Evolutionary conservation across 2,888 invertebrate species (phyloP).

Genomic region (Myopa testacea): DNA sequence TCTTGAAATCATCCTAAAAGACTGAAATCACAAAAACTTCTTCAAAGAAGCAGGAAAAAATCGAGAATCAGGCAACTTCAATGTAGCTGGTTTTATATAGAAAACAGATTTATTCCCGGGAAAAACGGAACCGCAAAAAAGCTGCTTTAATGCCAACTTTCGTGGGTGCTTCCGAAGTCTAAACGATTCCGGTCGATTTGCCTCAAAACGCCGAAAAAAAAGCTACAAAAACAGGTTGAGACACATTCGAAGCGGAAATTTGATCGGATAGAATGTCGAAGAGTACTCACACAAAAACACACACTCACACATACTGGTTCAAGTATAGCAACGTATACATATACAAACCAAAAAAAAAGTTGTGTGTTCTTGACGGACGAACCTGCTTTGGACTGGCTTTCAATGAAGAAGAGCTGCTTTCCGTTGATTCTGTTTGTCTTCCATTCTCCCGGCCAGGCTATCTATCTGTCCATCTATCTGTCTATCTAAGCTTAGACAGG

Average conservation of each 20-base stretch:
- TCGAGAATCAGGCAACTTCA: too few relatives aligned
- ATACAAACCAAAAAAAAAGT: neutral
- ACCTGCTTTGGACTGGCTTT: neutral
- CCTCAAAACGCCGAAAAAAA: neutral
- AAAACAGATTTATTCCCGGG: too few relatives aligned
- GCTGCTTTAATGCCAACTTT: too few relatives aligned
- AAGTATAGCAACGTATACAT: neutral
- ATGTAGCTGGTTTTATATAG: too few relatives aligned
- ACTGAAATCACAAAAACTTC: too few relatives aligned
- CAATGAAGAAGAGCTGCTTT: neutral
- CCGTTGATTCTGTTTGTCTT: conserved; percentile 38
- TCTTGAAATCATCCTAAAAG: too few relatives aligned
- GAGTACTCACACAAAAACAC: conserved; percentile 12
- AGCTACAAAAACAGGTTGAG: conserved; percentile 10
- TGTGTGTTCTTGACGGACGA: conserved; percentile 9
- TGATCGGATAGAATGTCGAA: neutral
- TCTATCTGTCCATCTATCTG: too few relatives aligned
- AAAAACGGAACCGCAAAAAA: too few relatives aligned
- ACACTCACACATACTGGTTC: neutral
- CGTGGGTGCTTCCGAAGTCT: too few relatives aligned
- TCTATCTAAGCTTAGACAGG: conserved; percentile 40
- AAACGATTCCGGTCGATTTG: too few relatives aligned
- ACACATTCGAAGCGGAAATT: conserved; percentile 26
- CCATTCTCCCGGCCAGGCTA: neutral
- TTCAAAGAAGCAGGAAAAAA: too few relatives aligned